Conservation (phyloP, 2,888 invertebrate genomes). For the Nysson spinosus region DNA sequence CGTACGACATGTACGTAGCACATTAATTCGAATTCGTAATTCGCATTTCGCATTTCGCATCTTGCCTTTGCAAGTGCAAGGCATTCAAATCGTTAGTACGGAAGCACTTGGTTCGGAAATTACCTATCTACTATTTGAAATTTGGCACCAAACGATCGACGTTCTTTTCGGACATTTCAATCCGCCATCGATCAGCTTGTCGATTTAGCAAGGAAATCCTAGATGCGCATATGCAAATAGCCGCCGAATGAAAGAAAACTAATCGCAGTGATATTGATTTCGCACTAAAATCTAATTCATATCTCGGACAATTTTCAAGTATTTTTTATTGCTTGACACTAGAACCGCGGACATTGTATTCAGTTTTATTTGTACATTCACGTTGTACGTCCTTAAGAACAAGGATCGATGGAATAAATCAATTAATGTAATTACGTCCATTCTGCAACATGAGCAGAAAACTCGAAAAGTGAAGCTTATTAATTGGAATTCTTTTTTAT, state of each 20-base stretch:
- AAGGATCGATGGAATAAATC: too few relatives aligned
- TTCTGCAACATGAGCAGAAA: too few relatives aligned
- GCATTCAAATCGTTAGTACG: constrained; percentile 43
- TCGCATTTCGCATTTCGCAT: constrained; percentile 18
- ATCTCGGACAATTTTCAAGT: too few relatives aligned
- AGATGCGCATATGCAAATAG: constrained; percentile 1
- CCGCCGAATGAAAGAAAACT: constrained; percentile 4
- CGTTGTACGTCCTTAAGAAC: too few relatives aligned
- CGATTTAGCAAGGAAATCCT: not conserved
- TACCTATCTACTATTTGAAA: constrained; percentile 48
- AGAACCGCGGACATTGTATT: too few relatives aligned
- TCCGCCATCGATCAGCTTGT: constrained; percentile 34
- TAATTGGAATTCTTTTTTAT: too few relatives aligned
- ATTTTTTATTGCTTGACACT: too few relatives aligned
- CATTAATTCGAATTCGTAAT: constrained; percentile 9
- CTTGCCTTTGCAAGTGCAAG: constrained; percentile 13
- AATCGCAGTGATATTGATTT: too few relatives aligned
- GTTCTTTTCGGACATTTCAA: constrained; percentile 19
- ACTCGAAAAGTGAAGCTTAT: too few relatives aligned
- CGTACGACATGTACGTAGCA: constrained; percentile 9
- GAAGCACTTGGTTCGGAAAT: constrained; percentile 46
- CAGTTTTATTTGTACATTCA: too few relatives aligned
- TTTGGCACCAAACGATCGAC: constrained; percentile 51
- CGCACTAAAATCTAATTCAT: too few relatives aligned
- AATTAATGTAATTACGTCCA: too few relatives aligned